phyloP scores from a whole-genome alignment of 2,888 invertebrate genomes.

The Adelphocoris suturalis region DNA sequence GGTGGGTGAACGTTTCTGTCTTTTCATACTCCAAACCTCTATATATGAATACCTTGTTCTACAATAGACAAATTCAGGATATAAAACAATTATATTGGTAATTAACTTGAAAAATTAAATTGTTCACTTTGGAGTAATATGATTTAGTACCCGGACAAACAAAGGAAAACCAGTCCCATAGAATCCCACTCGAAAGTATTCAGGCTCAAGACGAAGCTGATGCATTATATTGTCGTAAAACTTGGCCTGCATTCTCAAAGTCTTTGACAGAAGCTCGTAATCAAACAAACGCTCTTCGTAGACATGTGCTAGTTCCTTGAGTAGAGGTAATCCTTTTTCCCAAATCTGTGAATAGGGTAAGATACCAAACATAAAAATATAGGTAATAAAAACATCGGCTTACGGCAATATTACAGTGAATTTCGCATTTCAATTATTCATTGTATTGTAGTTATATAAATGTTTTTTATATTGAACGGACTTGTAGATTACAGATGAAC shows the following conservation, averaged over 20 bases:
- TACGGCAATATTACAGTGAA: too few species aligned
- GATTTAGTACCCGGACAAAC: constrained; percentile 90
- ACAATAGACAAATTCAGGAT: neutral
- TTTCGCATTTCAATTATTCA: too few species aligned
- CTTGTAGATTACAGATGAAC: too few species aligned
- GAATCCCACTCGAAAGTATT: constrained; percentile 97
- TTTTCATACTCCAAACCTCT: constrained; percentile 97
- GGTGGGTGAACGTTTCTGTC: constrained; percentile 94
- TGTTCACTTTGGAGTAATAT: too few species aligned
- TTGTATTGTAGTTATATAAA: too few species aligned
- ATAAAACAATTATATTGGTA: neutral
- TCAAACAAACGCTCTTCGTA: constrained; percentile 93
- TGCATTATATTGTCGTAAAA: constrained; percentile 95
- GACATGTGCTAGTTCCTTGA: constrained; percentile 91
- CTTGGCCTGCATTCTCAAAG: constrained; percentile 90
- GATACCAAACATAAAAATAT: neutral
- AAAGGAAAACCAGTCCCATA: constrained; percentile 95
- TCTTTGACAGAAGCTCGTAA: constrained; percentile 91
- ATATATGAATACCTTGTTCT: constrained; percentile 97
- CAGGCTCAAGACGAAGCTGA: constrained; percentile 93
- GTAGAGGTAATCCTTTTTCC: constrained; percentile 96
- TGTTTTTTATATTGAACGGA: too few species aligned
- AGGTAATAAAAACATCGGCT: neutral
- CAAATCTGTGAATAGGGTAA: constrained; percentile 84
- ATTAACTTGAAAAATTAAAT: too few species aligned